Evolutionary conservation across 2,888 invertebrate species (phyloP).

Genomic region (Nymphalis polychloros): DNA sequence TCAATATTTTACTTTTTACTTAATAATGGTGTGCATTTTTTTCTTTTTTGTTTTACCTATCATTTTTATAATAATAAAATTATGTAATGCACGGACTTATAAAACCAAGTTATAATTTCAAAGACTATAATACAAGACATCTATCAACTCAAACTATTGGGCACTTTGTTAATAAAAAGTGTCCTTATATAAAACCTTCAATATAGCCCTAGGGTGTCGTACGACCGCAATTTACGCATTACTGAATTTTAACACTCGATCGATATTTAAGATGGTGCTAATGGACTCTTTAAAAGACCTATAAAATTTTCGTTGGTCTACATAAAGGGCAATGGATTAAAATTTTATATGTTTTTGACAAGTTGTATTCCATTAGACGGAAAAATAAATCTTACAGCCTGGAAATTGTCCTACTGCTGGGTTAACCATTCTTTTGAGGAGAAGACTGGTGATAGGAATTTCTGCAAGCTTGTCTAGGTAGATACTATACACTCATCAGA

Average conservation of each 20-base stretch:
- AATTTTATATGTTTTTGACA: neutral
- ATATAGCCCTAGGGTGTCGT: conserved; percentile 10
- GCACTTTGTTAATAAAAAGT: conserved; percentile 12
- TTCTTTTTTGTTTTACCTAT: no score
- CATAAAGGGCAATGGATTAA: neutral
- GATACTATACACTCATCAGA: no score
- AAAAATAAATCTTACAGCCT: no score
- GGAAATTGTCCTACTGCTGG: no score
- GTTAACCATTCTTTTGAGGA: no score
- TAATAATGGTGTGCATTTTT: no score
- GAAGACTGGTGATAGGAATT: no score
- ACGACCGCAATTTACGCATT: conserved; percentile 14
- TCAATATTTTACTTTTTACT: no score
- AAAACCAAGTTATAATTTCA: neutral
- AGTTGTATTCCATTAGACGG: no score
- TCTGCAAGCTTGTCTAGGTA: no score
- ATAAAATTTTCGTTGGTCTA: conserved; percentile 3
- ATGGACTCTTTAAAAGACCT: conserved; percentile 7
- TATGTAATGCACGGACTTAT: no score
- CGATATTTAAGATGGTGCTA: conserved; percentile 14
- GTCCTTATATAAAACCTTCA: neutral
- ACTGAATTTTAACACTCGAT: conserved; percentile 17
- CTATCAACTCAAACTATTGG: neutral
- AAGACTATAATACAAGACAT: neutral
- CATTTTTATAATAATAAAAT: no score